These are phyloP conservation scores for Dasyurus viverrinus DNA, from an alignment of 2,113 vertebrate species.

Conservation along the genomic window DNA sequence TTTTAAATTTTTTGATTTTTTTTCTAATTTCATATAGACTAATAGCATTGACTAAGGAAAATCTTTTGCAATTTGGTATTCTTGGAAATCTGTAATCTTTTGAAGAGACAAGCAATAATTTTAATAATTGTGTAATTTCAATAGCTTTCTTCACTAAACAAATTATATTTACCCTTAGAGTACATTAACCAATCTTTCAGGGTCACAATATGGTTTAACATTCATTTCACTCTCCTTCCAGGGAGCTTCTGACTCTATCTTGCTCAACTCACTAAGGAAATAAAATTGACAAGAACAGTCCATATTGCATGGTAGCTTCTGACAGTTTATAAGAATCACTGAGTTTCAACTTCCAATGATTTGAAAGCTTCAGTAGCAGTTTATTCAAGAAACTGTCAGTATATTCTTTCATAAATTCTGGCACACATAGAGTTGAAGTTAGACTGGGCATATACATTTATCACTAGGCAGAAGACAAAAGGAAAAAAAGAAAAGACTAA, in stretches of 20 bases:
- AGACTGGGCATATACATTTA: not conserved
- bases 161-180: not conserved
- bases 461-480: not conserved
- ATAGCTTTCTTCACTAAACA: conserved; percentile 12
- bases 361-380: conserved; percentile 46
- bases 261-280: conserved; percentile 60
- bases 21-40: not conserved
- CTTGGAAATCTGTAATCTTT: no score
- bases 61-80: not conserved
- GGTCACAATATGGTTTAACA: conserved; percentile 24
- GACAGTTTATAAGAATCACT: conserved; percentile 66
- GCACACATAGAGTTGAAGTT: conserved; percentile 28
- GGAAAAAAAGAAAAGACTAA: not conserved
- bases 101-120: no score
- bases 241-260: conserved; percentile 31
- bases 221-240: conserved; percentile 36
- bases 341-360: conserved; percentile 53
- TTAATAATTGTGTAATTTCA: not conserved
- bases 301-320: conserved; percentile 29
- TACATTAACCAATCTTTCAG: not conserved
- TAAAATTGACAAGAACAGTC: conserved; percentile 53
- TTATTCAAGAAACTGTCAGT: conserved; percentile 57
- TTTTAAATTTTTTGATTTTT: no score
- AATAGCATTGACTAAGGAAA: not conserved
- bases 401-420: conserved; percentile 8